A percentile compares a stretch with the other conserved stretches of the same genome.
These are phyloP conservation scores for Pygmarrhopalites habei DNA, from an alignment of 1,140 invertebrate species.

Conservation along the genomic window DNA sequence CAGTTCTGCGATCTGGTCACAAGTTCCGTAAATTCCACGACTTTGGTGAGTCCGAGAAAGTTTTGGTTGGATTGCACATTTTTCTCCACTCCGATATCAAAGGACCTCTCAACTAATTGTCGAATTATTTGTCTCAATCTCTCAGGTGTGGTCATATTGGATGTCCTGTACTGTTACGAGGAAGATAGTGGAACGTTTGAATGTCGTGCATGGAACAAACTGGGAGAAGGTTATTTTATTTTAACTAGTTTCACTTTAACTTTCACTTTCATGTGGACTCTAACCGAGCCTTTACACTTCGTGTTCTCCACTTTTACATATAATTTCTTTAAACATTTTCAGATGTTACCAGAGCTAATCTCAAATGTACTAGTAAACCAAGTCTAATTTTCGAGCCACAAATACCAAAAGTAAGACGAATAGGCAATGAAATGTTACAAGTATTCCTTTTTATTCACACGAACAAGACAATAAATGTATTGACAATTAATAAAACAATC, in stretches of 20 bases:
- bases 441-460: too few species aligned
- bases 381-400: constrained; percentile 91
- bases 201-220: constrained; percentile 83
- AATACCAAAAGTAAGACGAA: constrained; percentile 64
- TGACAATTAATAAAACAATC: too few species aligned
- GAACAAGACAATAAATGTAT: too few species aligned
- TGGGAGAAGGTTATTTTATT: too few species aligned
- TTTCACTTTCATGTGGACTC: too few species aligned
- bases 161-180: constrained; percentile 93
- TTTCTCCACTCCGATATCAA: background rate
- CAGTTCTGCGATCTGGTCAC: constrained; percentile 83
- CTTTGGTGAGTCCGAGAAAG: too few species aligned
- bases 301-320: too few species aligned
- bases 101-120: background rate
- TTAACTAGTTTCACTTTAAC: too few species aligned
- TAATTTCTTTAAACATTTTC: too few species aligned
- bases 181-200: constrained; percentile 92
- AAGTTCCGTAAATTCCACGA: constrained; percentile 94
- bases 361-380: constrained; percentile 81
- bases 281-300: too few species aligned
- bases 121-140: too few species aligned
- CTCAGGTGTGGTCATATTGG: constrained; percentile 90
- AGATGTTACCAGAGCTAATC: constrained; percentile 74
- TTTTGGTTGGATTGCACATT: background rate
- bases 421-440: too few species aligned